Base-by-base conservation (phyloP, 2,113 vertebrate species). In the Amphiprion ocellaris region DNA sequence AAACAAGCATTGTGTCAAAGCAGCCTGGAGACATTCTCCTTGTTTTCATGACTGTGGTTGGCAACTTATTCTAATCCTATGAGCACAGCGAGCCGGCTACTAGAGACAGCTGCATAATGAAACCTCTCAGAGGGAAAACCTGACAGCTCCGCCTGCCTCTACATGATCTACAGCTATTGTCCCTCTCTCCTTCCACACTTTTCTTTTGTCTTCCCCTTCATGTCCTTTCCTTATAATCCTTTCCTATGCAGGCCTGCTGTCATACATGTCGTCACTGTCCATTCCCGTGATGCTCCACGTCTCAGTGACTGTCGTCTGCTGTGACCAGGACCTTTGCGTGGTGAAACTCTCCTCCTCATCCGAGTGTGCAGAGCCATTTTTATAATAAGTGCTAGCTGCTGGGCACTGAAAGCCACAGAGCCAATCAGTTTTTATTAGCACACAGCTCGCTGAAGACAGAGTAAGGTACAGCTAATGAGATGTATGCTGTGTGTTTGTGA, bases 81-180 rank as follows among this genome's bases (percentile, higher is more conserved):
- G 75, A 87, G 84, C 73, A 75, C 52, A 39, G 81, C 82, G 56
- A 62, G 69, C 64, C 63, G 30, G 68, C 65, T 64, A 64, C 58
- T 71, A 69, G 53, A 73, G 85, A 88, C 88, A 76, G 88, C 76
- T 77, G 71, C 75, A 77, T 92, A 87, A 92, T 89, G 86, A 91
- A 91, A 91, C 73, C 80, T 77, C 85, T 78, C 70, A 74, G 53
- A 71, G 84, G 74, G 77, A 83, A 87, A 86, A 82, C 77, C 74
- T 83, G 67, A 74, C 84, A 83, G 83, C 72, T 73, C 81, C 5
- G 67, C 83, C 77, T 73, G 83, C 66, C 67, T 76, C 76, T 47
- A 82, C 30, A 49, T 75, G 30, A 77, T 83, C 71, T 68, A 69
- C 62, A 83, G 62, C 71, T 63, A 86, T 77, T 88, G 41, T 83